These are phyloP conservation scores for Sebastes jordani DNA, from an alignment of 2,797 vertebrate genomes.

Conservation along the genomic window DNA sequence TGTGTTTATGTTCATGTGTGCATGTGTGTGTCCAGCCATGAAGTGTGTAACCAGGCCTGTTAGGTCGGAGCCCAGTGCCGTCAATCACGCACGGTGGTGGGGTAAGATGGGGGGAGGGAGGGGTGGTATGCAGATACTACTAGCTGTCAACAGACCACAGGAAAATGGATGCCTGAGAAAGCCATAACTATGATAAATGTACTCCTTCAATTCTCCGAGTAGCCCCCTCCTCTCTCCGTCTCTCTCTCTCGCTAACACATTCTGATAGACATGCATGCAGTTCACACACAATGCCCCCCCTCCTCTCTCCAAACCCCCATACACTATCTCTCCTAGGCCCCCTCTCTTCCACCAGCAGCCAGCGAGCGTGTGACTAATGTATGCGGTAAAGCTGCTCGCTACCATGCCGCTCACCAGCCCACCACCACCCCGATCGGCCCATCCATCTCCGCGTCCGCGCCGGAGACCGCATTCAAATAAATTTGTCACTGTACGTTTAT, in stretches of 20 bases:
- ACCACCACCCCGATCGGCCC: slow-evolving; percentile 77
- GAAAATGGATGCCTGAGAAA: slow-evolving; percentile 97
- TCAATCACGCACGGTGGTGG: slow-evolving; percentile 85
- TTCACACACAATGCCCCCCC: slow-evolving; percentile 66
- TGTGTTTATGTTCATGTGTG: not conserved
- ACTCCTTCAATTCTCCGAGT: slow-evolving; percentile 82
- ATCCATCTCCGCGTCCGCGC: slow-evolving; percentile 91
- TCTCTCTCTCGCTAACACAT: slow-evolving; percentile 61
- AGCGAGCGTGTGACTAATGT: slow-evolving; percentile 78
- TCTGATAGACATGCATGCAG: slow-evolving; percentile 74
- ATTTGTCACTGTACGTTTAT: slow-evolving; percentile 85
- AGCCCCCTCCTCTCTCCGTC: slow-evolving; percentile 60
- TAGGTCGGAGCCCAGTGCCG: slow-evolving; percentile 86
- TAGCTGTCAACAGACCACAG: slow-evolving; percentile 91
- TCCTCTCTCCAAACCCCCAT: slow-evolving; percentile 31
- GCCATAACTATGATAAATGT: slow-evolving; percentile 99
- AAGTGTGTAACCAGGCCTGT: slow-evolving; percentile 78
- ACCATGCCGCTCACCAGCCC: slow-evolving; percentile 74
- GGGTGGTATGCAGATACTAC: slow-evolving; percentile 89
- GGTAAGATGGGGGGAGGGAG: slow-evolving; percentile 19
- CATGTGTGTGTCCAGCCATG: slow-evolving; percentile 51
- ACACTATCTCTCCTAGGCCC: slow-evolving; percentile 66
- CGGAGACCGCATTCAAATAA: slow-evolving; percentile 84
- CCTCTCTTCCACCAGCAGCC: slow-evolving; percentile 70
- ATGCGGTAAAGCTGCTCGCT: slow-evolving; percentile 82